Evolutionary conservation across 2,888 invertebrate species (phyloP), one percentile per base, ranked within the genome.

Genomic region (Cerceris rybyensis): DNA sequence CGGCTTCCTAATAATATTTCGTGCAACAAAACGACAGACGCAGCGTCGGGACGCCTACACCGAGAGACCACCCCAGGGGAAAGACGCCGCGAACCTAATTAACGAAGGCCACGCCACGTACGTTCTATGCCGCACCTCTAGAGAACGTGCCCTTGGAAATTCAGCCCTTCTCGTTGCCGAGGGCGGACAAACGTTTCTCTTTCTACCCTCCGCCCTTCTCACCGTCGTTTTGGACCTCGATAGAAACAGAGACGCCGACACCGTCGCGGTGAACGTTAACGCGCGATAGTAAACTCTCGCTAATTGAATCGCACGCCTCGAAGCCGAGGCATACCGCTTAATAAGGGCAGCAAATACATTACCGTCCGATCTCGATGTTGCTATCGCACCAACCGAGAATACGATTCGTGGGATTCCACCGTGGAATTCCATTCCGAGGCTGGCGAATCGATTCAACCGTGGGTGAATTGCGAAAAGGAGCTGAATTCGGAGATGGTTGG

Each of bases 271-370:
- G 46, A 11, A 46, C 9, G 46, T 46, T 8, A 11, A 46, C 46
- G 50, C 28, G 54, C 81, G 70, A 73, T 54, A 60, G 63, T 67
- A 57, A 76, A 82, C 69, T 75, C 63, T 39, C 17, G 61, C 78
- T 83, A 83, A 83, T 83, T 84, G 85, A 84, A 83, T 84, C 71
- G 67, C 13, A 70, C 60, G 57, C 13, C 43, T 63, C 16, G 42
- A 57, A 70, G 55, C 58, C 69, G 28, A 4, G 28, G 43, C 55
- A 14, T 68, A 55, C 61, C 63, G 58, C 42, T 72, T 82, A 77
- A 83, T 82, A 82, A 84, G 72, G 72, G 82, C 59, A 66, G 67
- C 80, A 84, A 85, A 85, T 78, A 80, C 76, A 80, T 85, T 80
- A 83, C 76, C 85, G 78, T 83, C 75, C 75, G 73, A 84, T 85